A percentile compares a stretch with the other conserved stretches of the same genome.
phyloP scores from a whole-genome alignment of 1,140 invertebrate genomes.

The Caenorhabditis tropicalis region DNA sequence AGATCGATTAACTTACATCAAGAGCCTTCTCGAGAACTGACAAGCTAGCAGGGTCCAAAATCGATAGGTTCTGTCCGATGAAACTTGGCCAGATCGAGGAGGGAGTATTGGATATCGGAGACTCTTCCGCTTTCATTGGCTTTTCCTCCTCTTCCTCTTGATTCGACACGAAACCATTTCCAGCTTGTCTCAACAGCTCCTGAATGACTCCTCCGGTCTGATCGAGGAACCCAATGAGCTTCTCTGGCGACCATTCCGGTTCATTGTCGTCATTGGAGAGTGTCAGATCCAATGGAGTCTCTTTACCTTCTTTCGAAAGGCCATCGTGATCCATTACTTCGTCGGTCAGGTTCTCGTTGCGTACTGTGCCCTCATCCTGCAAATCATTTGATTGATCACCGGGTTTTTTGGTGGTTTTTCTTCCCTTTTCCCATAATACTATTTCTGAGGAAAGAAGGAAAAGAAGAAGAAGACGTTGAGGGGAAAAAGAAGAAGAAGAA shows the following conservation, averaged over 20 bases:
- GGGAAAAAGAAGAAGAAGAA: neutral
- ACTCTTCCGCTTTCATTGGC: neutral
- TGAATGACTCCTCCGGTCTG: conserved; percentile 24
- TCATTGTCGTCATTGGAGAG: conserved; percentile 2
- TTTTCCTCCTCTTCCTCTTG: conserved; percentile 36
- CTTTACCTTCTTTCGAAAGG: conserved; percentile 1
- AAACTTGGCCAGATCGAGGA: conserved; percentile 53
- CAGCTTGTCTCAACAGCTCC: conserved; percentile 30
- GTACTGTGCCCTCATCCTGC: neutral
- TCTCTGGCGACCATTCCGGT: conserved; percentile 46
- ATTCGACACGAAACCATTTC: conserved; percentile 30
- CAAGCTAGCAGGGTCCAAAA: conserved; percentile 58
- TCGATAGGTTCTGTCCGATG: conserved; percentile 61
- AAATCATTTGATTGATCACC: neutral
- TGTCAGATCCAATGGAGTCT: conserved; percentile 46
- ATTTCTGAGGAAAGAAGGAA: neutral
- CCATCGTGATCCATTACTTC: conserved; percentile 36
- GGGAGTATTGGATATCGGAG: neutral
- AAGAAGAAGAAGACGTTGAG: neutral
- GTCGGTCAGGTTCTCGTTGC: conserved; percentile 25
- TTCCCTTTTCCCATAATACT: neutral
- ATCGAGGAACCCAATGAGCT: conserved; percentile 40
- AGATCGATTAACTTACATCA: conserved; percentile 55
- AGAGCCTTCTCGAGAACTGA: conserved; percentile 62
- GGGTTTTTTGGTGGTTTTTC: too few species aligned